These are phyloP conservation scores for Distichodus sexfasciatus DNA, from an alignment of 2,797 vertebrate species.

Conservation along the genomic window DNA sequence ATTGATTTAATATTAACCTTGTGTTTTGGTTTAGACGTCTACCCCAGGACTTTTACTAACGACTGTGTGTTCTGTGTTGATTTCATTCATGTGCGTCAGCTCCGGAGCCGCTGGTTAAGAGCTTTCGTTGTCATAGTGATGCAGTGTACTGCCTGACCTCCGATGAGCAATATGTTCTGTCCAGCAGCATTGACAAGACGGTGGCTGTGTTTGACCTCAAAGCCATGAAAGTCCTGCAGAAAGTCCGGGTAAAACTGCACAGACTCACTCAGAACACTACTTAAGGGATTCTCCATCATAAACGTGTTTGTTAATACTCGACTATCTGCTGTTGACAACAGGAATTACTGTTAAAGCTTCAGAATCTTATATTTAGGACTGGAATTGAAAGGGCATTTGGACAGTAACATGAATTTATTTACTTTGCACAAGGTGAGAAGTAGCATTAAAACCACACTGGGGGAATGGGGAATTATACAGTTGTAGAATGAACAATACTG, in stretches of 20 bases:
- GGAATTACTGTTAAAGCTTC: too few species aligned
- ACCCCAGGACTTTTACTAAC: background rate
- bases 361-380: too few species aligned
- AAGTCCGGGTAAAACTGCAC: conserved; percentile 72
- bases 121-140: conserved; percentile 76
- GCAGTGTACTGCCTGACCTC: conserved; percentile 82
- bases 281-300: background rate
- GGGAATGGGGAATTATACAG: too few species aligned
- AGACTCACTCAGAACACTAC: background rate
- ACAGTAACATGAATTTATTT: too few species aligned
- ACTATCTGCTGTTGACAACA: too few species aligned
- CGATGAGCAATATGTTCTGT: conserved; percentile 84
- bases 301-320: too few species aligned
- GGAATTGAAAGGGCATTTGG: too few species aligned
- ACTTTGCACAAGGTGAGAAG: too few species aligned
- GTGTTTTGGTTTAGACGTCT: background rate
- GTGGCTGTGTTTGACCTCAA: conserved; percentile 85
- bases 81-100: conserved; percentile 60
- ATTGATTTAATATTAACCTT: too few species aligned
- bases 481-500: too few species aligned
- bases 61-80: background rate
- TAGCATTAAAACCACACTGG: too few species aligned
- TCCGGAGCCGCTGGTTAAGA: conserved; percentile 76
- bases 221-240: conserved; percentile 75
- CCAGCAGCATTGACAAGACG: conserved; percentile 84